Conservation (phyloP, 2,888 invertebrate species). For the Colletes collaris region DNA sequence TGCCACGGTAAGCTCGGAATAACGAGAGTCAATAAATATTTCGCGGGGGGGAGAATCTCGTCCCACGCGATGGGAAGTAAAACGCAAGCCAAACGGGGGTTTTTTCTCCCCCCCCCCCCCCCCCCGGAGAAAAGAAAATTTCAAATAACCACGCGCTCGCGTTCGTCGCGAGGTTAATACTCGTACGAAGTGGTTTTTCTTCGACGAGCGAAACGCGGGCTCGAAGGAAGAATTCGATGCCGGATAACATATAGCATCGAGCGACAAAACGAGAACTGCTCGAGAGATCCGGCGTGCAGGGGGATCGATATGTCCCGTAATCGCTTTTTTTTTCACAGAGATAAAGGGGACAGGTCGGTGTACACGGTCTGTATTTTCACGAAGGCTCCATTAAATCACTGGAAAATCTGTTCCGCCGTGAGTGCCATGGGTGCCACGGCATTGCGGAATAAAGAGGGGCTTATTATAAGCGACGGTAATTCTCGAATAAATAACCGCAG, state of each 20-base stretch:
- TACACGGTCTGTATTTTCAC: slow-evolving; percentile 67
- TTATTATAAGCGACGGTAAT: slow-evolving; percentile 83
- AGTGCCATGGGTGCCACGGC: slow-evolving; percentile 74
- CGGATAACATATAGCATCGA: slow-evolving; percentile 1
- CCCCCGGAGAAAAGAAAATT: no score
- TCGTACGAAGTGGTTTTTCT: no score
- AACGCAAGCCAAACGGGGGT: no score
- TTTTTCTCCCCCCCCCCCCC: no score
- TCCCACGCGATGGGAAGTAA: no score
- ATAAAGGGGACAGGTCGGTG: slow-evolving; percentile 39
- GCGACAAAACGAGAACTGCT: slow-evolving; percentile 27
- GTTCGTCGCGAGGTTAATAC: no score
- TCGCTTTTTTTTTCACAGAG: slow-evolving; percentile 31
- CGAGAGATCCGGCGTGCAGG: slow-evolving; percentile 5
- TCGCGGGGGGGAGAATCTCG: no score
- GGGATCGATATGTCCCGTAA: slow-evolving; percentile 52
- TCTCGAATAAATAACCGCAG: slow-evolving; percentile 82
- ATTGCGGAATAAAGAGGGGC: slow-evolving; percentile 81
- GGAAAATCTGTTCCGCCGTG: slow-evolving; percentile 80
- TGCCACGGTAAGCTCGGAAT: no score
- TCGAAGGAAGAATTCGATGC: no score
- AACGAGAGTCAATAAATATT: no score
- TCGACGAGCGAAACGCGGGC: no score
- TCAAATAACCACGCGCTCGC: no score
- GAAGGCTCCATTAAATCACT: slow-evolving; percentile 81